Evolutionary conservation across 2,113 vertebrate species (phyloP).

Genomic region (Sinosuthora webbiana): DNA sequence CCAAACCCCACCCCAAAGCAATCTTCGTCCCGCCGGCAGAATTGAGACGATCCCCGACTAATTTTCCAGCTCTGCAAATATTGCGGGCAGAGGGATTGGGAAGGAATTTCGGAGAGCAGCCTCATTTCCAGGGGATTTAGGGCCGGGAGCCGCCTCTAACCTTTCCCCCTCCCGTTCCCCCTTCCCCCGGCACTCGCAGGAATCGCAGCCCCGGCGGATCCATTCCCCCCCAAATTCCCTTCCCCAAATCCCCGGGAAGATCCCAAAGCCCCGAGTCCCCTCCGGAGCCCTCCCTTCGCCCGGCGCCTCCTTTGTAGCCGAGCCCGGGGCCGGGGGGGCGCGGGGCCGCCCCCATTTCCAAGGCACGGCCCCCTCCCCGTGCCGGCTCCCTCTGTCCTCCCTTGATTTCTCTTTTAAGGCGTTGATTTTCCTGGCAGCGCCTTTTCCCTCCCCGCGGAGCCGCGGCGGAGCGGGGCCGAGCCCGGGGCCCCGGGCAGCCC

Average conservation of each 20-base stretch:
- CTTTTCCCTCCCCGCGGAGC: background rate
- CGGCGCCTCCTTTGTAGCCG: background rate
- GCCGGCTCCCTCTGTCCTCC: conserved; percentile 16
- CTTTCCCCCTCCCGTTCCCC: background rate
- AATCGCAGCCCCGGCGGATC: background rate
- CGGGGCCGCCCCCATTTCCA: conserved; percentile 4
- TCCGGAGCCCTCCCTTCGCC: background rate
- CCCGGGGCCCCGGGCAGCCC: conserved; percentile 4
- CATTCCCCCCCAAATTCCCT: background rate
- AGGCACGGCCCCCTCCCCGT: background rate
- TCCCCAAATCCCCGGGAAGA: background rate
- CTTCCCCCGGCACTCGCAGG: background rate
- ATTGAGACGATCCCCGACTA: background rate
- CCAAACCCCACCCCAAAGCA: background rate
- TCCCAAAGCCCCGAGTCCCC: background rate
- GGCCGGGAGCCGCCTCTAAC: background rate
- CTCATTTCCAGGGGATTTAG: conserved; percentile 52
- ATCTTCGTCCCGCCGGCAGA: background rate
- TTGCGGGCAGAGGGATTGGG: background rate
- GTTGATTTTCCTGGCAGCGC: conserved; percentile 9
- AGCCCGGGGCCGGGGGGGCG: background rate
- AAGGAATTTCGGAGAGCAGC: conserved; percentile 25
- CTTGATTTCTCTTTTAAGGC: conserved; percentile 52
- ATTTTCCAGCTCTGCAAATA: background rate
- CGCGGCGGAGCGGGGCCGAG: background rate